A percentile compares a stretch with the other conserved stretches of the same genome.
Evolutionary conservation across 2,797 vertebrate genomes (phyloP).

Genomic region (Staurois parvus): DNA sequence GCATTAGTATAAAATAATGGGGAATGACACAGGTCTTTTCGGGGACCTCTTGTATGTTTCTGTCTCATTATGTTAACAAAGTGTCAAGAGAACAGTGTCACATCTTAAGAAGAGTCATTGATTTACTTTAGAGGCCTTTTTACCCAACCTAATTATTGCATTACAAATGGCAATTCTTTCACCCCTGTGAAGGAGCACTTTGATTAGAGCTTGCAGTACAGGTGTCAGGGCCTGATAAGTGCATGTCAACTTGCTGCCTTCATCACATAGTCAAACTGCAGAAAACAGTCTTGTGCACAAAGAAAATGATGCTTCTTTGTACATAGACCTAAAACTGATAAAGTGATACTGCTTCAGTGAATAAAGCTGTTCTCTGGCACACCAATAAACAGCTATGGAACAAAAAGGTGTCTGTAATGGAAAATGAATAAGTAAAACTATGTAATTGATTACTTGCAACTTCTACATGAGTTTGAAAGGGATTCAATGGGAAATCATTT

Average conservation of each 20-base stretch:
- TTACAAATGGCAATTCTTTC: conserved; percentile 89
- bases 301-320: conserved; percentile 50
- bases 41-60: conserved; percentile 72
- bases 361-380: conserved; percentile 38
- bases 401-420: conserved; percentile 47
- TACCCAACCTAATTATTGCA: conserved; percentile 86
- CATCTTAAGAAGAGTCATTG: conserved; percentile 78
- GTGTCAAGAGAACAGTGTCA: conserved; percentile 76
- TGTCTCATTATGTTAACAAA: conserved; percentile 79
- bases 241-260: conserved; percentile 75
- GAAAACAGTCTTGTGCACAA: conserved; percentile 60
- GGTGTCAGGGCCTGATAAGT: conserved; percentile 73
- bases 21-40: conserved; percentile 64
- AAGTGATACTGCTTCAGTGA: conserved; percentile 57
- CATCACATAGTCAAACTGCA: conserved; percentile 66
- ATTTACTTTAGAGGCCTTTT: conserved; percentile 88
- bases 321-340: conserved; percentile 57
- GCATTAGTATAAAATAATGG: conserved; percentile 69
- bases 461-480: conserved; percentile 38
- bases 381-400: conserved; percentile 13
- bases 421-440: conserved; percentile 59
- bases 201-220: conserved; percentile 76
- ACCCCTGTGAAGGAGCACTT: conserved; percentile 75
- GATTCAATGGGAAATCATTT: conserved; percentile 38
- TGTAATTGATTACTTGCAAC: conserved; percentile 49